Conservation (phyloP, 2,113 vertebrate genomes). For the Pagrus major region DNA sequence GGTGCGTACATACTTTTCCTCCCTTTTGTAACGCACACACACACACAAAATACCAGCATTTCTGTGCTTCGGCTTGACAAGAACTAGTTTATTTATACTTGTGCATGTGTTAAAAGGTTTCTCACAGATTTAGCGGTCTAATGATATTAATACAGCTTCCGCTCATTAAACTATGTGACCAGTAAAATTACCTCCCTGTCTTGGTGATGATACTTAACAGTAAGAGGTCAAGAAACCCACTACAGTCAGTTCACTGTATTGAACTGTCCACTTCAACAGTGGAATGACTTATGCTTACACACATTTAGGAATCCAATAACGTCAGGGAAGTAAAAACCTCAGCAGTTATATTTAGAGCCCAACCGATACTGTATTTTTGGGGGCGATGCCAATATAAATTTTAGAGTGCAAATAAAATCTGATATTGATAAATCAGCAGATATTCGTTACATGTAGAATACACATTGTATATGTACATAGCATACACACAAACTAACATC, state of each 20-base stretch:
- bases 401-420: no score
- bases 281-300: neutral
- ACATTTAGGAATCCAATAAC: no score
- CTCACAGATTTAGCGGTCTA: neutral
- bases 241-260: neutral
- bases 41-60: neutral
- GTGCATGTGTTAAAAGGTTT: neutral
- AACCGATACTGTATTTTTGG: no score
- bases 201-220: neutral
- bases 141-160: neutral
- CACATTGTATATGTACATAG: no score
- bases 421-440: no score
- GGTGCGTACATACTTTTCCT: no score
- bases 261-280: neutral
- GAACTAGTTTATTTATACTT: neutral
- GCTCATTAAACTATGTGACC: neutral
- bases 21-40: neutral
- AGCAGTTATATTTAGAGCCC: neutral
- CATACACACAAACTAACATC: no score
- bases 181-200: conserved; percentile 1
- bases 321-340: neutral
- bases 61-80: neutral
- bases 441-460: no score
- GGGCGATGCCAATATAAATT: no score
- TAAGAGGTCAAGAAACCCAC: neutral